A percentile compares a stretch with the other conserved stretches of the same genome.
Conservation (phyloP, 2,797 vertebrate genomes). For the Astyanax mexicanus region DNA sequence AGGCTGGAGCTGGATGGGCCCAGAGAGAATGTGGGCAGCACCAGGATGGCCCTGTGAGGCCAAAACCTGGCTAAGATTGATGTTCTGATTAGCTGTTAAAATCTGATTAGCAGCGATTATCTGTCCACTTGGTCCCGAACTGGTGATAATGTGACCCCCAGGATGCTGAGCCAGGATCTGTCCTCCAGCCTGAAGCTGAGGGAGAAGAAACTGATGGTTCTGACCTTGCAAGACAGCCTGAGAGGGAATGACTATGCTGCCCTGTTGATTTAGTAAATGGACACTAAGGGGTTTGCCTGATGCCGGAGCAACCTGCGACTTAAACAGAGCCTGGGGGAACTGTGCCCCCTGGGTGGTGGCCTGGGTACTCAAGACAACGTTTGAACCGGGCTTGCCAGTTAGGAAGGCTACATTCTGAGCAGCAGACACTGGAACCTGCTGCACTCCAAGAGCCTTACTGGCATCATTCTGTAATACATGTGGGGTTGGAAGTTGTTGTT, state of each 20-base stretch:
- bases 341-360: conserved; percentile 73
- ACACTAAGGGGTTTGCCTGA: conserved; percentile 91
- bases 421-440: conserved; percentile 78
- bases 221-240: conserved; percentile 90
- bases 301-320: conserved; percentile 80
- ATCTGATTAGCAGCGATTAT: conserved; percentile 90
- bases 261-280: conserved; percentile 90
- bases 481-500: conserved; percentile 69
- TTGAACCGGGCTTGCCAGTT: conserved; percentile 87
- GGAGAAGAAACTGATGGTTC: conserved; percentile 92
- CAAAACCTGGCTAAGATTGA: conserved; percentile 90
- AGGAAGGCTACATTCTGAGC: conserved; percentile 92
- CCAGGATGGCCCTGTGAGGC: conserved; percentile 89
- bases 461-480: conserved; percentile 79
- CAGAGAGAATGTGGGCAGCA: conserved; percentile 90
- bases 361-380: conserved; percentile 87
- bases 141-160: conserved; percentile 85
- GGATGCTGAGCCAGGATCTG: conserved; percentile 90
- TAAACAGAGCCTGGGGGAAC: conserved; percentile 86
- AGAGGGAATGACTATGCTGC: conserved; percentile 94
- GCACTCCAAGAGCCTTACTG: conserved; percentile 79
- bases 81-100: conserved; percentile 89
- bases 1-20: conserved; percentile 87
- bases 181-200: conserved; percentile 86
- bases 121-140: conserved; percentile 87